Evolutionary conservation across 2,113 vertebrate genomes (phyloP), one percentile per base, ranked within the genome.

Genomic region (Nipponia nippon): DNA sequence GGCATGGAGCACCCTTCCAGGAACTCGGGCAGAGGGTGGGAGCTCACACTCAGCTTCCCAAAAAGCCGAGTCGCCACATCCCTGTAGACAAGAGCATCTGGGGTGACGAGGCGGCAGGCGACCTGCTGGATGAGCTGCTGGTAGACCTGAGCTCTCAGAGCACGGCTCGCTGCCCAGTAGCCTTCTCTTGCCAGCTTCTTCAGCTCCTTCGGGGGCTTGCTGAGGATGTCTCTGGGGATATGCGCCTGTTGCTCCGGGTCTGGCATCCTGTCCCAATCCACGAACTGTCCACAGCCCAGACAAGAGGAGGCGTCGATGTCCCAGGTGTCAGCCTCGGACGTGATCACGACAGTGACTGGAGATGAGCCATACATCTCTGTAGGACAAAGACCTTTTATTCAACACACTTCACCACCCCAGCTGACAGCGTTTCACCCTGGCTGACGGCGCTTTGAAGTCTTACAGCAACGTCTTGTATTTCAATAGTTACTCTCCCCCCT

Each of bases 231-330:
- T 66, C n/a, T 87, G 36, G 98, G 97, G 30, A 92, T 84, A 15
- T 42, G 21, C 1, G 95, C 93, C 86, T 97, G 83, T 3, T 98
- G 97, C 70, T 97, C 97, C 1, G 16, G 9, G 16, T 90, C 86
- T 18, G 97, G 96, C n/a, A 99, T 98, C 89, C 97, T 98, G 94
- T 98, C 98, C 98, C 99, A 99, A 56, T 99, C 98, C 93, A 99
- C 99, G 59, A 99, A 99, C 89, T 98, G 98, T 13, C 98, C 98
- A 3, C 98, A 97, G 93, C 98, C 98, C 97, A 95, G 97, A 16
- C 97, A 97, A 6, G 98, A 94, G 38, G 91, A 96, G 15, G 97
- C 93, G 14, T 97, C 95, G 4, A 98, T 98, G 83, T 99, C 97
- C 99, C 98, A 98, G 29, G 95, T 97, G 87, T 98, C 98, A 3